Evolutionary conservation across 2,888 invertebrate genomes (phyloP), one percentile per base, ranked within the genome.

Genomic region (Campaea margaritaria): DNA sequence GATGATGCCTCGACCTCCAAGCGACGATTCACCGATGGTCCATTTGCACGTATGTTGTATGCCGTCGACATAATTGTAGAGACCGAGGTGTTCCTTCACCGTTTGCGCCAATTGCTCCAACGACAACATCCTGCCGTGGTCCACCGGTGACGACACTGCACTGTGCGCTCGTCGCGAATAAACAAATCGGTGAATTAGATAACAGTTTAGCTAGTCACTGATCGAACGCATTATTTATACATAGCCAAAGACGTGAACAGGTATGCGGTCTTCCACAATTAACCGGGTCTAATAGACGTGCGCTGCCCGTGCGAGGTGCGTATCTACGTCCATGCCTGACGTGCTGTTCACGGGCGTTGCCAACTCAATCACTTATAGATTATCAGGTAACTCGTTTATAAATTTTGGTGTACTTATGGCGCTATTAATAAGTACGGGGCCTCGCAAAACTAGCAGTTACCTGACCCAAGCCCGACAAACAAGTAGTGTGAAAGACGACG

Each of bases 1-100:
- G 69, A 96, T 93, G 1, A 97, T 79, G 2, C 96, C 96, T 16
- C 96, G 94, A 8, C 96, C 96, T 44, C 95, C 94, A 8, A 95
- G 78, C 14, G 85, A 73, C 0, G 96, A 96, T 65, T 93, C 85
- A 51, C 81, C 87, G 57, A 96, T 89, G 57, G 80, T 91, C 96
- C 96, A 96, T 74, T 90, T 87, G 61, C 76, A 78, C 42, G 79
- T 73, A 72, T 87, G 72, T 61, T 80, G 72, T 56, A 75, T 63
- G 38, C 81, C 81, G 53, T 86, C 83, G 31, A 67, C 63, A 63
- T 70, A 72, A 66, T 70, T 78, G 69, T 78, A 78, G 54, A 84
- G 75, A 62, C 88, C 86, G 72, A 93, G 89, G 78, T 93, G 91
- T 74, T 86, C 83, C 76, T 86, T 85, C 73, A 91, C 87, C 78